Evolutionary conservation across 2,888 invertebrate genomes (phyloP), one percentile per base, ranked within the genome.

Genomic region (Eilema sororculum): DNA sequence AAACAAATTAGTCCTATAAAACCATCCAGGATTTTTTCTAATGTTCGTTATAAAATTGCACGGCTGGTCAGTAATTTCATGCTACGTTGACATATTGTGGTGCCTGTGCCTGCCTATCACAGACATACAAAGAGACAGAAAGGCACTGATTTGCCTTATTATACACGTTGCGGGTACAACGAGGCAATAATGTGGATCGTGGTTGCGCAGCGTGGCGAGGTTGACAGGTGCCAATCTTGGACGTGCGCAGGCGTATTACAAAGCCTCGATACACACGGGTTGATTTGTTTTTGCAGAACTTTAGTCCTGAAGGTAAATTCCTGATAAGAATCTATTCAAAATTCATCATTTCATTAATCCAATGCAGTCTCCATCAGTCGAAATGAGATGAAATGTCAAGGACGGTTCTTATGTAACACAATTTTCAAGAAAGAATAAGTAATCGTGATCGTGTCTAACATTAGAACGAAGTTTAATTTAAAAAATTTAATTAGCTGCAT

Each of bases 151-250:
- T 79, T 74, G 65, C 70, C n/a, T 76, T 72, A 78, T 78, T 75
- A 81, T 52, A 67, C 68, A 57, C 64, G 72, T 71, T 75, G 69
- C 71, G 61, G 69, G 65, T 69, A 76, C 65, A 72, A 72, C 68
- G 67, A 79, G 76, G 76, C 77, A 77, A 80, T 82, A 83, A 84
- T 81, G 75, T 81, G 77, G 79, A 84, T 77, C 84, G 88, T 86
- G 87, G 78, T 63, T 85, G 82, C 79, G 75, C 83, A 83, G 85
- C 93, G 91, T 91, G 87, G 82, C 91, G 83, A 84, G 78, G 90
- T 88, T 93, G 94, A 94, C 94, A 94, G 94, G 94, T 94, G 94
- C 92, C 94, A 94, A 94, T 94, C 93, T 93, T 84, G 84, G 87
- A 85, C 90, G 90, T 90, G 90, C 89, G 90, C 83, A 80, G 75